phyloP scores from a whole-genome alignment of 2,797 vertebrate genomes.

The Hydrolagus colliei region DNA sequence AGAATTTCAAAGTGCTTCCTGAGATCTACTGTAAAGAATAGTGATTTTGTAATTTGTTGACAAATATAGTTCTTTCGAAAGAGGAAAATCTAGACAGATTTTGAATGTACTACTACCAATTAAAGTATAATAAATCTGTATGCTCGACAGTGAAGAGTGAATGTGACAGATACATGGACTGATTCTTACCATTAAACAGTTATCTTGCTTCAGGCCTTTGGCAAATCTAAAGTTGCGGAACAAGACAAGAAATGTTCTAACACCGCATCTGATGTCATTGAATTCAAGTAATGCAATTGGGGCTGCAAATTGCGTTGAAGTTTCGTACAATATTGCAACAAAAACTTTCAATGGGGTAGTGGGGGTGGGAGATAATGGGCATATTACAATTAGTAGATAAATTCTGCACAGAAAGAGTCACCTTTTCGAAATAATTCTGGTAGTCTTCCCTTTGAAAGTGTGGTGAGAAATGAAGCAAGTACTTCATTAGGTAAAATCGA shows the following conservation, averaged over 20 bases:
- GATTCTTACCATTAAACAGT: neutral
- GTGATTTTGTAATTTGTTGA: too few species aligned
- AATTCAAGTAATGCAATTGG: too few species aligned
- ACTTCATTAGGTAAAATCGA: neutral
- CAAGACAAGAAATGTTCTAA: slow-evolving; percentile 1
- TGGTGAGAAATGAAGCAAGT: neutral
- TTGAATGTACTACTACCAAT: too few species aligned
- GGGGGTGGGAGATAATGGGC: neutral
- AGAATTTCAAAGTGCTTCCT: too few species aligned
- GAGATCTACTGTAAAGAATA: too few species aligned
- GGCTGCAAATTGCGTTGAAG: neutral
- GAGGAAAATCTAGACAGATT: too few species aligned
- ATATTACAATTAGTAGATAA: neutral
- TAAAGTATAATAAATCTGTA: too few species aligned
- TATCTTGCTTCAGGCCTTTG: neutral
- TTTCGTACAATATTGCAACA: too few species aligned
- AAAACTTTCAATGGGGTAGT: too few species aligned
- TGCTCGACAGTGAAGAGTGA: neutral
- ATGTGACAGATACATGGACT: neutral
- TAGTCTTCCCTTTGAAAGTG: neutral
- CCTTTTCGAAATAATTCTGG: neutral
- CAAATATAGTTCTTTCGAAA: too few species aligned
- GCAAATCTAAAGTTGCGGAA: neutral
- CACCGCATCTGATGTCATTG: neutral
- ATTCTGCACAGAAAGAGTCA: neutral